phyloP scores from a whole-genome alignment of 92 coral and sea anemone genomes.

The Phymanthus crucifer region DNA sequence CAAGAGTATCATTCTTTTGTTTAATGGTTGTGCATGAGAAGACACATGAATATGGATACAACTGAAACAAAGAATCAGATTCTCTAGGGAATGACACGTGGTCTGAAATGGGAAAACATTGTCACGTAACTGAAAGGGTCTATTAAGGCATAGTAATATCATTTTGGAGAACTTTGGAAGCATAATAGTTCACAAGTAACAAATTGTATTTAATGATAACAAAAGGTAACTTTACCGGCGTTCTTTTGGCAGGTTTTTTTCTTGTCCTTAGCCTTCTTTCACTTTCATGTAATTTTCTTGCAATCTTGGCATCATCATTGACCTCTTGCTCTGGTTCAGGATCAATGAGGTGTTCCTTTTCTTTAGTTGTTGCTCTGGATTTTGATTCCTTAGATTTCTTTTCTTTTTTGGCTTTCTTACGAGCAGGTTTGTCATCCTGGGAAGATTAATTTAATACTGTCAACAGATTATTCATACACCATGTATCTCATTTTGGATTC shows the following conservation, averaged over 20 bases:
- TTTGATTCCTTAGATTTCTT: constrained; percentile 26
- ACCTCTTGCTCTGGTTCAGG: not conserved
- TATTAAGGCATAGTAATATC: too few relatives aligned
- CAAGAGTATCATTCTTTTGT: too few relatives aligned
- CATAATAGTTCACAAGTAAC: too few relatives aligned
- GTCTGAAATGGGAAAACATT: too few relatives aligned
- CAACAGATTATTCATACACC: not conserved
- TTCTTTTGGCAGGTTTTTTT: constrained; percentile 38
- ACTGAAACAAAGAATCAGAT: too few relatives aligned
- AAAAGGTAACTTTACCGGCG: constrained; percentile 35
- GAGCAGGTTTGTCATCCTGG: not conserved
- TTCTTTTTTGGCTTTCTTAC: constrained; percentile 20
- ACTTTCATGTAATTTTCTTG: constrained; percentile 52
- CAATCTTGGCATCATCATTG: constrained; percentile 53
- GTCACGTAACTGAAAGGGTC: too few relatives aligned
- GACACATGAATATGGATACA: too few relatives aligned
- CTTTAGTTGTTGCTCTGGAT: constrained; percentile 26
- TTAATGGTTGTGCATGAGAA: too few relatives aligned
- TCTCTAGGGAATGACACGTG: too few relatives aligned
- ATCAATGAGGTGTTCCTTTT: not conserved
- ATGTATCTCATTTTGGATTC: not conserved
- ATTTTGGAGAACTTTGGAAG: too few relatives aligned
- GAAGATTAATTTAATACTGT: not conserved
- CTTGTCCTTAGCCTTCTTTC: constrained; percentile 55
- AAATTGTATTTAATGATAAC: too few relatives aligned